Conservation (phyloP, 2,113 vertebrate species). For the Calonectris borealis region DNA sequence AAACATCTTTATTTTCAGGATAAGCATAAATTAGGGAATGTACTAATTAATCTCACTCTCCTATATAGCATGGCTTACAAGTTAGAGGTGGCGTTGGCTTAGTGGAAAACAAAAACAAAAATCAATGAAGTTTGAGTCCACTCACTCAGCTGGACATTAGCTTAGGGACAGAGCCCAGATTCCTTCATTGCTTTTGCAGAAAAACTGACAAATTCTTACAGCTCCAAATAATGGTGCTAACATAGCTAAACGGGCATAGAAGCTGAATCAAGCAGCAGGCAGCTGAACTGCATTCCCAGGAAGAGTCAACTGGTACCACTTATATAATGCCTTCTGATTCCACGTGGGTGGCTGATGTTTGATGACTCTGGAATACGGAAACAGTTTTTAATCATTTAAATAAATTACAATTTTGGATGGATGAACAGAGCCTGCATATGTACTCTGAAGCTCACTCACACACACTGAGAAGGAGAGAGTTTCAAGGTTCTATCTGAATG, state of each 20-base stretch:
- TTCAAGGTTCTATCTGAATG: not conserved
- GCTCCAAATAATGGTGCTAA: not conserved
- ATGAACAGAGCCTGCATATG: not conserved
- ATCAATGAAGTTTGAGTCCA: not conserved
- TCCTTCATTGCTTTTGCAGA: not conserved
- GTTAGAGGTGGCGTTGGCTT: not conserved
- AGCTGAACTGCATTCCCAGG: not conserved
- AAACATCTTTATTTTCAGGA: not conserved
- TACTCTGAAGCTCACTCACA: not conserved
- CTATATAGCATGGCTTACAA: not conserved
- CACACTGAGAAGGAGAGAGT: not conserved
- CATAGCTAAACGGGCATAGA: not conserved
- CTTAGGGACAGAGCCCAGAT: not conserved
- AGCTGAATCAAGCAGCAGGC: not conserved
- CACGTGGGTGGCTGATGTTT: not conserved
- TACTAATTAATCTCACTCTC: not conserved
- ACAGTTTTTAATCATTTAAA: conserved; percentile 37
- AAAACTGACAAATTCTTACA: not conserved
- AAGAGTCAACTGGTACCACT: not conserved
- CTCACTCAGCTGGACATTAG: not conserved
- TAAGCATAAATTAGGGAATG: not conserved
- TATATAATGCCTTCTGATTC: not conserved
- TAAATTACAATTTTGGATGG: conserved; percentile 2
- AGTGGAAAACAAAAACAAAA: not conserved
- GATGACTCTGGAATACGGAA: conserved; percentile 23